Conservation (phyloP, 2,888 invertebrate genomes). For the Xylota sylvarum region DNA sequence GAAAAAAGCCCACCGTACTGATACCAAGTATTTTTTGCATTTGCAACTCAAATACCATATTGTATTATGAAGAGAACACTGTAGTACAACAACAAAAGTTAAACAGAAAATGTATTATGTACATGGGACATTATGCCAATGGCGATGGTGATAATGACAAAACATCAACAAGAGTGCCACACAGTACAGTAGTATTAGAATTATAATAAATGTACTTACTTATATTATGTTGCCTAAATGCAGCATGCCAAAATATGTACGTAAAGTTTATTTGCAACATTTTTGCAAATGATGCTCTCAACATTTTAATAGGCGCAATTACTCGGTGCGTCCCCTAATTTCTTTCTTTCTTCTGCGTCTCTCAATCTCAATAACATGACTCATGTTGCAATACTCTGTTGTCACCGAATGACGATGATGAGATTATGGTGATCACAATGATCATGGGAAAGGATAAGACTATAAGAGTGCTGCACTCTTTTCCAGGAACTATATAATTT, state of each 20-base stretch:
- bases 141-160: background rate
- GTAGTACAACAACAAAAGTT: constrained; percentile 6
- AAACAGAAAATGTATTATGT: background rate
- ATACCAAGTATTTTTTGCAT: constrained; percentile 49
- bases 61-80: constrained; percentile 3
- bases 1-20: constrained; percentile 31
- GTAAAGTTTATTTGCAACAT: constrained; percentile 18
- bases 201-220: background rate
- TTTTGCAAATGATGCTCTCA: constrained; percentile 15
- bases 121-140: background rate
- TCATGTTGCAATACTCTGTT: constrained; percentile 5
- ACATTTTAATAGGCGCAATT: constrained; percentile 19
- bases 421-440: constrained; percentile 5
- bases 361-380: constrained; percentile 1
- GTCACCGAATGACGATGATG: constrained; percentile 6
- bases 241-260: background rate
- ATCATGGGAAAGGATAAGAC: background rate
- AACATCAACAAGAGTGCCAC: too few relatives aligned
- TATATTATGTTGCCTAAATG: background rate
- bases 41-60: constrained; percentile 45
- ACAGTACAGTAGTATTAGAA: background rate
- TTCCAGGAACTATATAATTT: too few relatives aligned
- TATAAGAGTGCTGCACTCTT: too few relatives aligned
- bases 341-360: constrained; percentile 2
- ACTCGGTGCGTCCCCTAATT: constrained; percentile 1